Evolutionary conservation across 2,888 invertebrate species (phyloP).

Genomic region (Helobdella robusta): DNA sequence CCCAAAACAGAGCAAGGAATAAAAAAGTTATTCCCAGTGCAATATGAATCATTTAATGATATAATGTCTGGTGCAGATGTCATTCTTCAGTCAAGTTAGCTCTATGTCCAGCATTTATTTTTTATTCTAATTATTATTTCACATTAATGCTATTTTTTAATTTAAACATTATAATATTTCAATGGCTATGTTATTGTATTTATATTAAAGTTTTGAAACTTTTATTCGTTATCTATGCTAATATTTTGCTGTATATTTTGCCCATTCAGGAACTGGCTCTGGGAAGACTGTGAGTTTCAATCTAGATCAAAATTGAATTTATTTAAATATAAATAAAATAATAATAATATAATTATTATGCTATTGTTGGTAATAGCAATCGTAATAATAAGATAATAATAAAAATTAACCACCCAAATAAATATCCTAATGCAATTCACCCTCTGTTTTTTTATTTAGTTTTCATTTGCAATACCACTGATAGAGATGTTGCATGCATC

Average conservation of each 20-base stretch:
- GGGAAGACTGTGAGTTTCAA: constrained; percentile 46
- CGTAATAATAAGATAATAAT: no score
- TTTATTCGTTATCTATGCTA: background rate
- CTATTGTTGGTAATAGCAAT: background rate
- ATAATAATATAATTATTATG: background rate
- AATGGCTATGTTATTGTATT: no score
- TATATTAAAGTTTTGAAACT: background rate
- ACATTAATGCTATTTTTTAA: no score
- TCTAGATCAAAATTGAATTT: no score
- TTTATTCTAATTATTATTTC: background rate
- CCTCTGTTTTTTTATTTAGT: constrained; percentile 23
- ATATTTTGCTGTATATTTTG: background rate
- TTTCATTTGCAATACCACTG: constrained; percentile 44
- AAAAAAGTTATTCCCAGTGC: constrained; percentile 21
- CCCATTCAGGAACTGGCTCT: constrained; percentile 43
- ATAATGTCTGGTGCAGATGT: constrained; percentile 42
- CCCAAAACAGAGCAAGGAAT: constrained; percentile 21
- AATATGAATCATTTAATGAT: constrained; percentile 35
- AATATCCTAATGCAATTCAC: no score
- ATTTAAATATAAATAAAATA: background rate
- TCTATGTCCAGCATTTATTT: no score
- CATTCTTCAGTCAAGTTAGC: constrained; percentile 45
- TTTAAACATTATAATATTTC: no score
- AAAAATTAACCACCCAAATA: no score
- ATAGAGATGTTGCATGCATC: constrained; percentile 38